These are phyloP conservation scores for Xestoiulus laeticollis DNA, from an alignment of 2,888 invertebrate genomes.

Conservation along the genomic window DNA sequence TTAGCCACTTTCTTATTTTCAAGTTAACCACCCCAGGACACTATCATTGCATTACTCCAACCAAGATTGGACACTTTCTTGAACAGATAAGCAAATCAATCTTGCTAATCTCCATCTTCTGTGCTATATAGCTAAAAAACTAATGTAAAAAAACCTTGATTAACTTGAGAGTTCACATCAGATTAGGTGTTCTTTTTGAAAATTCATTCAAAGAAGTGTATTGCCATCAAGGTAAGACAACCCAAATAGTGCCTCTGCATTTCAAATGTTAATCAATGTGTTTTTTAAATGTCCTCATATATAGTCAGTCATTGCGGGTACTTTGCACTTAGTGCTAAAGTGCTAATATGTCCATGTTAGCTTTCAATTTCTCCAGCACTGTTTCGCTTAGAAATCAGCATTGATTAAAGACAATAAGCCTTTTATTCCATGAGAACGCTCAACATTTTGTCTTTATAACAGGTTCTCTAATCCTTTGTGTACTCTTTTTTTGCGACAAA, in stretches of 20 bases:
- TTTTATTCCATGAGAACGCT: neutral
- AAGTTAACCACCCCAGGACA: too few relatives aligned
- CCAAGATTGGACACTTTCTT: too few relatives aligned
- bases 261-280: too few relatives aligned
- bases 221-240: too few relatives aligned
- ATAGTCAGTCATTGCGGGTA: neutral
- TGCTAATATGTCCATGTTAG: conserved; percentile 11
- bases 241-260: too few relatives aligned
- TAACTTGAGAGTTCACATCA: neutral
- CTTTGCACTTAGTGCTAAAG: neutral
- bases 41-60: too few relatives aligned
- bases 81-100: too few relatives aligned
- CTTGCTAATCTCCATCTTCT: too few relatives aligned
- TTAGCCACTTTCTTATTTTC: too few relatives aligned
- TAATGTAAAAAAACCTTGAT: too few relatives aligned
- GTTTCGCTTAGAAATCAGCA: neutral
- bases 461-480: neutral
- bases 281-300: too few relatives aligned
- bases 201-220: neutral
- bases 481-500: neutral
- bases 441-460: neutral
- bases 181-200: neutral
- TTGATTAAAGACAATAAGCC: conserved; percentile 13
- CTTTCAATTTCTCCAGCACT: neutral
- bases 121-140: too few relatives aligned